Percentiles rank a stretch among this genome's conserved stretches.
Evolutionary conservation across 2,888 invertebrate species (phyloP).

Genomic region (Nemotelus nigrinus): DNA sequence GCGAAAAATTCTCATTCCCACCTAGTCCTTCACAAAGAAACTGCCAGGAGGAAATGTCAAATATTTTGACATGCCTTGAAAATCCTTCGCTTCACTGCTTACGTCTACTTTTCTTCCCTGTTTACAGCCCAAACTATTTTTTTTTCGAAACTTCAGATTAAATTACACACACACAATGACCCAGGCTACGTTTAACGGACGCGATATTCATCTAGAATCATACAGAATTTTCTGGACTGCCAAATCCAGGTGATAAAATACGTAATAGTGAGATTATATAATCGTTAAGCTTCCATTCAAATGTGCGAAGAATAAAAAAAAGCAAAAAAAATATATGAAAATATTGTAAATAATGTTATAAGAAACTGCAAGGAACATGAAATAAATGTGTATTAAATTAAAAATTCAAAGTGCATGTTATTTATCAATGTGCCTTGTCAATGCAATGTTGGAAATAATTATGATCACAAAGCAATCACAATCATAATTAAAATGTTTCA

Average conservation of each 20-base stretch:
- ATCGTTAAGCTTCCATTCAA: constrained; percentile 17
- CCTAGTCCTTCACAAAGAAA: constrained; percentile 49
- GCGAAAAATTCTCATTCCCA: constrained; percentile 25
- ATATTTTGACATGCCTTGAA: constrained; percentile 49
- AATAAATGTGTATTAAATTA: constrained; percentile 41
- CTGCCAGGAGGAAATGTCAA: constrained; percentile 49
- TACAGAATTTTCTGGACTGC: constrained; percentile 44
- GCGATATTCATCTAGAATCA: constrained; percentile 33
- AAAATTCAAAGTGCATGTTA: not conserved
- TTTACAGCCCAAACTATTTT: not conserved
- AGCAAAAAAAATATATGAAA: constrained; percentile 27
- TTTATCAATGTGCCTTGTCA: no score
- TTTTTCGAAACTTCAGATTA: not conserved
- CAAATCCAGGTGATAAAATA: constrained; percentile 47
- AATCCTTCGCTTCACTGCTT: constrained; percentile 33
- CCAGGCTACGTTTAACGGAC: constrained; percentile 46
- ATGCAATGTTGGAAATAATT: no score
- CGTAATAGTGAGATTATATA: constrained; percentile 13
- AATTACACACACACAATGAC: constrained; percentile 26
- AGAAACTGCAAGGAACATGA: constrained; percentile 30
- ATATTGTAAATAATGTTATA: constrained; percentile 38
- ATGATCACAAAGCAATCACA: no score
- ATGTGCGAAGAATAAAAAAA: constrained; percentile 6
- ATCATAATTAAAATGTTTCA: no score
- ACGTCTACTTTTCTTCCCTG: constrained; percentile 1